Conservation (phyloP, 2,113 vertebrate species). For the Elephantulus edwardii region DNA sequence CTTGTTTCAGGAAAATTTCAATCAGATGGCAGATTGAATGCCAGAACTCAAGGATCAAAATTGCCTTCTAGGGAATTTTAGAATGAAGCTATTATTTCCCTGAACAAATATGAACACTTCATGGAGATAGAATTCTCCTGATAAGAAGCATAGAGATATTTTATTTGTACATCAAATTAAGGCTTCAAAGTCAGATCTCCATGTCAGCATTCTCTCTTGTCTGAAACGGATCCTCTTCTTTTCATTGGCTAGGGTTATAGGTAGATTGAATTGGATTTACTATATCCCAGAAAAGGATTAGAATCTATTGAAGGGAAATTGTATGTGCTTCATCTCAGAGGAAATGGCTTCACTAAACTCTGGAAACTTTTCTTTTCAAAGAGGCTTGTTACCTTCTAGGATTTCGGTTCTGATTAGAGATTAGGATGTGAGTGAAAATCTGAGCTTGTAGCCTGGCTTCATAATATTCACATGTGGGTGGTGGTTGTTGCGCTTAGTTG, state of each 20-base stretch:
- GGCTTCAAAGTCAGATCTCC: neutral
- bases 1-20: slow-evolving; percentile 1
- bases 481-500: no score
- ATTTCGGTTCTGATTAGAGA: neutral
- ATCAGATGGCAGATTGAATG: neutral
- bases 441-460: no score
- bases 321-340: neutral
- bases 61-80: neutral
- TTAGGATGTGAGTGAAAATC: no score
- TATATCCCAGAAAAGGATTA: neutral
- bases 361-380: neutral
- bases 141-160: neutral
- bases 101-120: neutral
- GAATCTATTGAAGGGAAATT: neutral
- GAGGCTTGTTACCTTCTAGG: neutral
- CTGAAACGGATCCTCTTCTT: neutral
- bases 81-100: neutral
- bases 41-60: neutral
- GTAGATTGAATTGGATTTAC: neutral
- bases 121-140: neutral
- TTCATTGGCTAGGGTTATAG: neutral
- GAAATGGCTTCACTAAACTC: neutral
- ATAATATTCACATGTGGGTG: no score
- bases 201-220: neutral
- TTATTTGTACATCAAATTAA: neutral